phyloP scores from a whole-genome alignment of 1,140 invertebrate genomes.

The Proales similis region DNA sequence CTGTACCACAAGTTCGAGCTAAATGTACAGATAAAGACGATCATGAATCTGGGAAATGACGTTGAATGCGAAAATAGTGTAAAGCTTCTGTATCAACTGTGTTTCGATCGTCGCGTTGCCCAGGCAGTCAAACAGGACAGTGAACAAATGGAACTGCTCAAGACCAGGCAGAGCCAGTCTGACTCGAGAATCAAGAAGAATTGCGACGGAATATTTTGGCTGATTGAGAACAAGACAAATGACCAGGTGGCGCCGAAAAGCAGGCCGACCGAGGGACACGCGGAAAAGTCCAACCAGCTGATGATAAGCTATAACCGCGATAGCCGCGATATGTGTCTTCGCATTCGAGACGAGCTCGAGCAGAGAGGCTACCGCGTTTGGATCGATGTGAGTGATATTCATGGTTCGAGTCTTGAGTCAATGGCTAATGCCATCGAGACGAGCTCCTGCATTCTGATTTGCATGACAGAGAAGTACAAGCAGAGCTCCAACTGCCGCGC shows the following conservation, averaged over 20 bases:
- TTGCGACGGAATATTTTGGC: not conserved
- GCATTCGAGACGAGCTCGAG: conserved; percentile 18
- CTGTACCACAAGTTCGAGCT: conserved; percentile 5
- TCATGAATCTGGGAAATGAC: conserved; percentile 21
- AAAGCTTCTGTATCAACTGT: conserved; percentile 20
- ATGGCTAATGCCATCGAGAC: conserved; percentile 52
- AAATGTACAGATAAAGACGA: not conserved
- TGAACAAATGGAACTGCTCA: not conserved
- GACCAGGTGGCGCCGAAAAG: too few species aligned
- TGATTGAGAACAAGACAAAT: too few species aligned
- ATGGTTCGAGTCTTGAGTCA: conserved; percentile 45
- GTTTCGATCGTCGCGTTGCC: conserved; percentile 2
- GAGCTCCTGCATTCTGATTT: conserved; percentile 46
- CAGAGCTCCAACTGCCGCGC: conserved; percentile 46
- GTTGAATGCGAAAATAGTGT: not conserved
- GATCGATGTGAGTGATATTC: conserved; percentile 42
- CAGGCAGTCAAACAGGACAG: conserved; percentile 1
- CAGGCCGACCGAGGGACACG: not conserved
- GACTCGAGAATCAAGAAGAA: too few species aligned
- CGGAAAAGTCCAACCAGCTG: not conserved
- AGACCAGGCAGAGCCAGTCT: too few species aligned
- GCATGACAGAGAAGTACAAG: conserved; percentile 50
- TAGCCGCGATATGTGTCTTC: conserved; percentile 18
- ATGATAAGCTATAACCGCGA: conserved; percentile 36
- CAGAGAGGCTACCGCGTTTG: conserved; percentile 35